phyloP scores from a whole-genome alignment of 1,140 invertebrate species.

The Thalassaphorura encarpata region DNA sequence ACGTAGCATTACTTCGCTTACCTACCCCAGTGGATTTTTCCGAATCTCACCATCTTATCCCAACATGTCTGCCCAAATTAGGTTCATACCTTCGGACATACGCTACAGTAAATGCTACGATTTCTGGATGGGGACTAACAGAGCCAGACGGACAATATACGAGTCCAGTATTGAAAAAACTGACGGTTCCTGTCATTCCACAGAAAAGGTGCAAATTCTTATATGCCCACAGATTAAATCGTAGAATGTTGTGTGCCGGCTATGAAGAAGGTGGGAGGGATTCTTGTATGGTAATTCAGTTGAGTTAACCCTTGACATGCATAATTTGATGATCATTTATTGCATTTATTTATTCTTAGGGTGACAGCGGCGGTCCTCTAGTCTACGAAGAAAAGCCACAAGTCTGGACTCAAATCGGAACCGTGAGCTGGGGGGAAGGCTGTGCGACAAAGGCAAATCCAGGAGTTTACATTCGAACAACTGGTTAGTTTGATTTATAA shows the following conservation, averaged over 20 bases:
- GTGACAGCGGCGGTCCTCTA: slow-evolving; percentile 27
- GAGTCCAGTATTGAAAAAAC: slow-evolving; percentile 17
- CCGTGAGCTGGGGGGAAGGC: slow-evolving; percentile 26
- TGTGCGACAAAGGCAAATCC: slow-evolving; percentile 24
- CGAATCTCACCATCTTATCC: neutral
- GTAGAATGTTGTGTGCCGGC: slow-evolving; percentile 29
- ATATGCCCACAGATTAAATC: slow-evolving; percentile 22
- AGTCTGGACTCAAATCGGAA: slow-evolving; percentile 26
- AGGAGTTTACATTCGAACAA: slow-evolving; percentile 25
- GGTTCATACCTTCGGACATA: slow-evolving; percentile 19
- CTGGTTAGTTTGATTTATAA: no score
- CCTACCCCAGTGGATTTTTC: slow-evolving; percentile 10
- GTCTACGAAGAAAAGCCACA: slow-evolving; percentile 8
- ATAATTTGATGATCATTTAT: no score
- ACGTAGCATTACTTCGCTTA: slow-evolving; percentile 16
- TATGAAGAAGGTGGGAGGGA: slow-evolving; percentile 19
- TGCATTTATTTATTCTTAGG: no score
- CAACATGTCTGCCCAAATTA: slow-evolving; percentile 20
- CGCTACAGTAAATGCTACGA: slow-evolving; percentile 6
- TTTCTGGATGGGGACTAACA: slow-evolving; percentile 20
- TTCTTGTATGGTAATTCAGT: slow-evolving; percentile 26
- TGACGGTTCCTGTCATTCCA: slow-evolving; percentile 20
- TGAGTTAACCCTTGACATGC: no score
- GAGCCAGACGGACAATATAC: slow-evolving; percentile 1
- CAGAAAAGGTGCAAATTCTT: slow-evolving; percentile 19